Percentiles rank a stretch among this genome's conserved stretches.
Evolutionary conservation across 1,140 invertebrate genomes (phyloP).

Genomic region (Amyelois transitella): DNA sequence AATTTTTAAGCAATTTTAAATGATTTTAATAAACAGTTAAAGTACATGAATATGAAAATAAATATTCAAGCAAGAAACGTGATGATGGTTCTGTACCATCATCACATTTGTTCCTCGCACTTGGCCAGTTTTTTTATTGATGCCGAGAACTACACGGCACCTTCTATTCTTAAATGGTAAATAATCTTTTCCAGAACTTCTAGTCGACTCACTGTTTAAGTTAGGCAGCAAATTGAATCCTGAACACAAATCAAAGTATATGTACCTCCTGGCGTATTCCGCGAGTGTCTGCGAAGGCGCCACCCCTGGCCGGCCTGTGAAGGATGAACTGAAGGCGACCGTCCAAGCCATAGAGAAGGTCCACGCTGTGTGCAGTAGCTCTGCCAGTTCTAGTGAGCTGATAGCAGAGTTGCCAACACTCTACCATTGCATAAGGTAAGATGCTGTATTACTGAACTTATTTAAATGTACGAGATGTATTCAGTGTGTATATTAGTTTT

Average conservation of each 20-base stretch:
- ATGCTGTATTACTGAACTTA: neutral
- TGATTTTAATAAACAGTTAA: too few species aligned
- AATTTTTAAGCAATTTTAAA: too few species aligned
- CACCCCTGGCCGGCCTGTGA: slow-evolving; percentile 83
- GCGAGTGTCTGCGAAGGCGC: slow-evolving; percentile 90
- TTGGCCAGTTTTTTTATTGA: too few species aligned
- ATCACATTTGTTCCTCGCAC: too few species aligned
- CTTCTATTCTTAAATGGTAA: too few species aligned
- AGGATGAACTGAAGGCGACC: slow-evolving; percentile 93
- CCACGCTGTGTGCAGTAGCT: slow-evolving; percentile 91
- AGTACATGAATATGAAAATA: too few species aligned
- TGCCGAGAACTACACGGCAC: too few species aligned
- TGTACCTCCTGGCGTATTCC: slow-evolving; percentile 95
- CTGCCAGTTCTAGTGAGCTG: slow-evolving; percentile 94
- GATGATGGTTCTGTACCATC: too few species aligned
- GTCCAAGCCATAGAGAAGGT: slow-evolving; percentile 95
- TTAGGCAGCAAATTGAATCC: slow-evolving; percentile 94
- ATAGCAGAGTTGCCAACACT: slow-evolving; percentile 92
- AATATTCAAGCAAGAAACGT: too few species aligned
- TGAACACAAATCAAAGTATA: slow-evolving; percentile 98
- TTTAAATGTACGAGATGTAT: too few species aligned
- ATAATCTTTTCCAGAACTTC: slow-evolving; percentile 84
- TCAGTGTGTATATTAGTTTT: too few species aligned
- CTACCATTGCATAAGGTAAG: slow-evolving; percentile 89
- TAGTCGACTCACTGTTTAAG: slow-evolving; percentile 96